Evolutionary conservation across 2,113 vertebrate genomes (phyloP).

Genomic region (Caretta caretta): DNA sequence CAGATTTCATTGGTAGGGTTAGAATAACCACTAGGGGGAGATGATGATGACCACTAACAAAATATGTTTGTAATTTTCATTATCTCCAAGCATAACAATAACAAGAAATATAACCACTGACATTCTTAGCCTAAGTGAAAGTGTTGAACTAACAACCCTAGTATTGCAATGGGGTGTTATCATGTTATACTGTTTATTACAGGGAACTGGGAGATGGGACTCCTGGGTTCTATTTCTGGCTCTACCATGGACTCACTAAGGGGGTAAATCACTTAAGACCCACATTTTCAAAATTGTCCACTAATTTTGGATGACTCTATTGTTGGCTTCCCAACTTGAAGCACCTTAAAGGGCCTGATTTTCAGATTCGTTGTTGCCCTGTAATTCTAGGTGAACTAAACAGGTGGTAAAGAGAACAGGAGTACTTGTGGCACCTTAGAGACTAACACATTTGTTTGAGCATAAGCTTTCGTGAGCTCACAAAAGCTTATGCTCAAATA

Average conservation of each 20-base stretch:
- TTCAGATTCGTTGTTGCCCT: no score
- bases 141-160: background rate
- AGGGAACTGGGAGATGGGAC: background rate
- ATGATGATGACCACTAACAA: background rate
- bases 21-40: constrained; percentile 60
- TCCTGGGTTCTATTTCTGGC: background rate
- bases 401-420: no score
- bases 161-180: background rate
- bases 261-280: background rate
- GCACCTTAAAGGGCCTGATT: no score
- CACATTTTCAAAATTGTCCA: background rate
- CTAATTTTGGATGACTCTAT: no score
- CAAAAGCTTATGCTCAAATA: no score
- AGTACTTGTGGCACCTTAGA: no score
- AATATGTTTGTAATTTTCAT: background rate
- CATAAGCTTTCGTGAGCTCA: no score
- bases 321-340: background rate
- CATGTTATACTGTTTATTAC: no score
- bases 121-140: background rate
- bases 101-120: background rate
- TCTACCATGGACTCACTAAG: background rate
- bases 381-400: no score
- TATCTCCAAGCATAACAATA: background rate
- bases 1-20: fast-evolving
- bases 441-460: no score